Percentiles rank a stretch among this genome's conserved stretches.
Evolutionary conservation across 2,888 invertebrate species (phyloP).

Genomic region (Antheraea yamamai): DNA sequence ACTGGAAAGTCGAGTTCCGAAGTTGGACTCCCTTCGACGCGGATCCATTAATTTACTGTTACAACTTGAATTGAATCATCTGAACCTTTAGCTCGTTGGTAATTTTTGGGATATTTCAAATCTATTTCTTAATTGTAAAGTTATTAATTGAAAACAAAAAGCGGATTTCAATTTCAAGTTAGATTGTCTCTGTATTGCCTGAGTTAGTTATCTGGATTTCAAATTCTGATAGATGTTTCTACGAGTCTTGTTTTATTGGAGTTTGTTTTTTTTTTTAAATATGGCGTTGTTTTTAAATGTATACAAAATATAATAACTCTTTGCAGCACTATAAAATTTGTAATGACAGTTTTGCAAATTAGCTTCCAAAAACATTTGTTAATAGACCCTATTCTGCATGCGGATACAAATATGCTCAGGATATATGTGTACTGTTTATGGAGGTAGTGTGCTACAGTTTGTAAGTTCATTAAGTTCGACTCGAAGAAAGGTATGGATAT

Average conservation of each 20-base stretch:
- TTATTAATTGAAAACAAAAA: slow-evolving; percentile 49
- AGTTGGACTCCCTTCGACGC: slow-evolving; percentile 61
- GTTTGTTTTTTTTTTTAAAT: not conserved
- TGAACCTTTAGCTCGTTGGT: slow-evolving; percentile 54
- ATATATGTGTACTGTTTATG: not conserved
- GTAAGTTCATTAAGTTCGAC: no score
- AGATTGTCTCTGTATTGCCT: slow-evolving; percentile 29
- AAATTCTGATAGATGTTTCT: not conserved
- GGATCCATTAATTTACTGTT: slow-evolving; percentile 71
- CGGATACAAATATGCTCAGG: not conserved
- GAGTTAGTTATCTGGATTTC: not conserved
- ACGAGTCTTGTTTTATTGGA: not conserved
- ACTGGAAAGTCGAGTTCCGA: slow-evolving; percentile 67
- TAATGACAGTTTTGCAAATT: not conserved
- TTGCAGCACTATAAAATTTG: not conserved
- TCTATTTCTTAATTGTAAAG: slow-evolving; percentile 49
- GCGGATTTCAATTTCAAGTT: slow-evolving; percentile 29
- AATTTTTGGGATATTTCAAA: slow-evolving; percentile 49
- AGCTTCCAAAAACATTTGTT: not conserved
- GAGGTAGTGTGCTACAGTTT: no score
- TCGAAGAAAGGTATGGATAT: no score
- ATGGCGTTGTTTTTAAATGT: not conserved
- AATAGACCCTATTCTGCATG: not conserved
- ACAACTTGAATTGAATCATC: slow-evolving; percentile 74
- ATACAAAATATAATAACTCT: not conserved